Base-by-base conservation (phyloP, 2,888 invertebrate genomes). In the Neria commutata region DNA sequence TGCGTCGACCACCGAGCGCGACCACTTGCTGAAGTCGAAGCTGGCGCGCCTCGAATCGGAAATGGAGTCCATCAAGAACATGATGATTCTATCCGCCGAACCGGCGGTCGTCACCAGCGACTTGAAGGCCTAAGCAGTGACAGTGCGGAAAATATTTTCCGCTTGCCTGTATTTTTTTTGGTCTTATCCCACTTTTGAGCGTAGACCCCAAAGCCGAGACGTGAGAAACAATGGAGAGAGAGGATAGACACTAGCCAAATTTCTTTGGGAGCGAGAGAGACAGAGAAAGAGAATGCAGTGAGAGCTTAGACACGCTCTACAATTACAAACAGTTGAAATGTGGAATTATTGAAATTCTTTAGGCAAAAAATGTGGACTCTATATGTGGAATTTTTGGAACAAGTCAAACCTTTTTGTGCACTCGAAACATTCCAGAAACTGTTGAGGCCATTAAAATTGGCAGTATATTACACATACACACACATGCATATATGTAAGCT, bases 31-130 rank as follows among this genome's bases (percentile, higher is more conserved):
- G 14, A 92, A 93, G 78, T 90, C 90, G 3, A 92, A 96, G 81
- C 85, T 97, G 67, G 92, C 91, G 71, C 87, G 92, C 69, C 87
- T 97, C 23, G 94, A 95, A 33, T 91, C 91, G 1, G 96, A 97
- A 83, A 94, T 97, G 66, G 94, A 93, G 52, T 91, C 90, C 66
- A 87, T 97, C 6, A 94, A 95, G 80, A 90, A 89, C 74, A 88
- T 91, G 84, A 88, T 91, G 84, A 89, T 89, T 63, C 86, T 88
- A 70, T 65, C 68, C 37, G 66, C 68, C 1, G 75, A 75, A 24
- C 62, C 61, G 16, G 40, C 5, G 6, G 29, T 11, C 29, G 29
- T 29, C 29, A 29, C n/a, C n/a, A n/a, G n/a, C n/a, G n/a, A n/a
- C n/a, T n/a, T n/a, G n/a, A n/a, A n/a, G n/a, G n/a, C n/a, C n/a